Percentiles rank a stretch among this genome's conserved stretches.
Conservation (phyloP, 2,113 vertebrate species). For the Megaceryle maxima region DNA sequence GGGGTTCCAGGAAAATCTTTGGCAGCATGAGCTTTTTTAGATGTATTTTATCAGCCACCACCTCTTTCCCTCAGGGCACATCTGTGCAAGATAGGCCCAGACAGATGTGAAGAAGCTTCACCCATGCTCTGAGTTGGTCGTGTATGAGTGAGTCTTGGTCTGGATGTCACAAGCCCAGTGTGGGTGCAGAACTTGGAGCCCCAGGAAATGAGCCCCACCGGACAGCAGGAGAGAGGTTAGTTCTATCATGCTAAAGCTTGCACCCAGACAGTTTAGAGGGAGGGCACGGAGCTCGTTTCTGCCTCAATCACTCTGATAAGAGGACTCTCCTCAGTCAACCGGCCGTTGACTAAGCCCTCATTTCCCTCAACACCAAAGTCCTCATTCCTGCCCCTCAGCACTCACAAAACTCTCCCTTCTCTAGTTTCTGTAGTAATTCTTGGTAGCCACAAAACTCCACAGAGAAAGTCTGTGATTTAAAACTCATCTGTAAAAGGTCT, state of each 20-base stretch:
- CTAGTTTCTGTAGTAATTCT: not conserved
- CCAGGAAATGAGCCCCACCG: not conserved
- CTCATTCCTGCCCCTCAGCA: not conserved
- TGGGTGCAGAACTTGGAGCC: not conserved
- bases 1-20: conserved; percentile 15
- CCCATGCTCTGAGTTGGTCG: accelerated
- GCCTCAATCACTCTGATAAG: not conserved
- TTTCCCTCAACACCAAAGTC: not conserved
- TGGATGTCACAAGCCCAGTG: not conserved
- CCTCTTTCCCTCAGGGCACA: not conserved
- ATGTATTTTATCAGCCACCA: not conserved
- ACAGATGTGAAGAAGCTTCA: not conserved
- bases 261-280: not conserved
- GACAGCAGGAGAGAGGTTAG: not conserved
- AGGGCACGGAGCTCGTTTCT: accelerated
- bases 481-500: not conserved
- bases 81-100: not conserved
- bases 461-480: not conserved
- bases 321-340: not conserved
- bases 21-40: not conserved
- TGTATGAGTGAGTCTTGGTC: accelerated
- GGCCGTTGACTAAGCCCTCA: too few species aligned
- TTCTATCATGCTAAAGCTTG: accelerated
- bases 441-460: not conserved
- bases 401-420: not conserved